Conservation (phyloP, 2,797 vertebrate species). For the Amblyraja radiata region DNA sequence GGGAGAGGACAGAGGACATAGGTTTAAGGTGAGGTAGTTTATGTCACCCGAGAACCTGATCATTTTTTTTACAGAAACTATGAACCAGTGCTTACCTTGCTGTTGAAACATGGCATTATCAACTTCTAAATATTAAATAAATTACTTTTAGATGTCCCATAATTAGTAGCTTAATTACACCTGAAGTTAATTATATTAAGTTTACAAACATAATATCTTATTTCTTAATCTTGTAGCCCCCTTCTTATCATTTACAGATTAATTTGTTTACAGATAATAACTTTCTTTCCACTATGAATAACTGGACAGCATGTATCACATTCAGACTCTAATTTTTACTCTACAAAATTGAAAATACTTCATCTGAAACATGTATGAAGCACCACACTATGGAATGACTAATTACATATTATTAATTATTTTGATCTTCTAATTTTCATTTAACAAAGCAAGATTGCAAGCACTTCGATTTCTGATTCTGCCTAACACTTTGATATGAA, state of each 20-base stretch:
- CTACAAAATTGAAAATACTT: background rate
- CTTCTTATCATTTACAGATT: background rate
- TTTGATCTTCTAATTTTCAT: background rate
- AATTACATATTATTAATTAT: background rate
- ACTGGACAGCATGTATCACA: no score
- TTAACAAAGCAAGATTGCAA: background rate
- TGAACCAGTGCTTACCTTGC: background rate
- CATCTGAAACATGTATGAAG: background rate
- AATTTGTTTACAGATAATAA: no score
- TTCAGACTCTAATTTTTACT: background rate
- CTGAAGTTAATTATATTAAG: background rate
- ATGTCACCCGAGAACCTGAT: background rate
- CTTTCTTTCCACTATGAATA: background rate
- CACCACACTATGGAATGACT: background rate
- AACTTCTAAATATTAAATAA: background rate
- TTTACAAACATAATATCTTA: background rate
- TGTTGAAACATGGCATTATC: background rate
- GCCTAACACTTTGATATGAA: background rate
- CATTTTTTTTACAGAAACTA: background rate
- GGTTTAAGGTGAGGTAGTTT: no score
- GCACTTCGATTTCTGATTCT: background rate
- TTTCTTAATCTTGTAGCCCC: background rate
- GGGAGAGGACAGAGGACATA: no score
- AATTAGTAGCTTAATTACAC: background rate
- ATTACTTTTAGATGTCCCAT: background rate